A percentile compares a stretch with the other conserved stretches of the same genome.
Evolutionary conservation across 2,797 vertebrate genomes (phyloP).

Genomic region (Acipenser transmontanus): DNA sequence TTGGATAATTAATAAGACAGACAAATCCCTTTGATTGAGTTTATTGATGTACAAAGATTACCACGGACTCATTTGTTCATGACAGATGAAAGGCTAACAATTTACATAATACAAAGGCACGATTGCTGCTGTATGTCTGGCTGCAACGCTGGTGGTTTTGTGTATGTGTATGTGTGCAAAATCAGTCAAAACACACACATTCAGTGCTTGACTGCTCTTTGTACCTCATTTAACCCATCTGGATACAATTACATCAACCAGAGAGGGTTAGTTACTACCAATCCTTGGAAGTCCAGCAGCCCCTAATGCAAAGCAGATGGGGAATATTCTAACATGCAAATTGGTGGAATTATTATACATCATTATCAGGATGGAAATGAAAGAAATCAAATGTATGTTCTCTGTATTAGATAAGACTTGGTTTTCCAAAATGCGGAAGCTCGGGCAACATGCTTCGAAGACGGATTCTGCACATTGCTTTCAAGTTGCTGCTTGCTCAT

Average conservation of each 20-base stretch:
- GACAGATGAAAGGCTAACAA: constrained; percentile 16
- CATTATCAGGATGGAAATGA: constrained; percentile 37
- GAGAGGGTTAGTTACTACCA: constrained; percentile 36
- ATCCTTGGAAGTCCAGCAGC: constrained; percentile 44
- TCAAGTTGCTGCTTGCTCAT: too few species aligned
- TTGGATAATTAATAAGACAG: too few species aligned
- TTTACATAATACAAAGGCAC: constrained; percentile 32
- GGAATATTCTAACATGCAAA: constrained; percentile 35
- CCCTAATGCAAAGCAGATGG: constrained; percentile 52
- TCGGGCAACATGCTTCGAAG: too few species aligned
- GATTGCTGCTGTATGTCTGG: constrained; percentile 37
- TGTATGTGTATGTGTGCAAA: constrained; percentile 6
- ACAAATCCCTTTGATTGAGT: neutral
- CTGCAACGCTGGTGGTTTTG: constrained; percentile 24
- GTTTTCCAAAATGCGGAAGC: too few species aligned
- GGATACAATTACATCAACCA: constrained; percentile 42
- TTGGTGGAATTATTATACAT: constrained; percentile 30
- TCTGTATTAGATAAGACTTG: too few species aligned
- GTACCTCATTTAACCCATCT: constrained; percentile 41
- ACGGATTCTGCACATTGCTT: too few species aligned
- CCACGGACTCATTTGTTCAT: constrained; percentile 32
- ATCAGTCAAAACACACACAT: constrained; percentile 25
- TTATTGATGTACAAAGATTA: constrained; percentile 13
- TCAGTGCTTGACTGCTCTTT: constrained; percentile 14
- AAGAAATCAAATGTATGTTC: neutral